Conservation (phyloP, 2,888 invertebrate genomes). For the Hesperia comma region DNA sequence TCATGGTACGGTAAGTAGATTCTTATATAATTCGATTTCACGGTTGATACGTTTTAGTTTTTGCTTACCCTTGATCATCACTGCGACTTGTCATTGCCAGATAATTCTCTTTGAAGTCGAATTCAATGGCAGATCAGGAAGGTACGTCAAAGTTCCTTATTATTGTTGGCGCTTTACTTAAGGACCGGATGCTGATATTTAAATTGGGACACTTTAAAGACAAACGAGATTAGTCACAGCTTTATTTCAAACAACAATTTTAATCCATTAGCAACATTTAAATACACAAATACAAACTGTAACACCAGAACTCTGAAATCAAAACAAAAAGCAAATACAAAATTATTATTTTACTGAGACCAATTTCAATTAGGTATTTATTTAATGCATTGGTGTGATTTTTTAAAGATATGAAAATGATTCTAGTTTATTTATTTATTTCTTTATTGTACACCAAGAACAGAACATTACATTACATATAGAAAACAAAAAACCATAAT, state of each 20-base stretch:
- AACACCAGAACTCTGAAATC: background rate
- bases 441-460: too few relatives aligned
- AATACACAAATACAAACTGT: background rate
- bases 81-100: conserved; percentile 67
- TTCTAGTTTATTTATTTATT: too few relatives aligned
- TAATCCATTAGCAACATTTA: conserved; percentile 23
- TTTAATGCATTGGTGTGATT: too few relatives aligned
- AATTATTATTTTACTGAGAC: too few relatives aligned
- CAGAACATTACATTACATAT: too few relatives aligned
- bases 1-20: conserved; percentile 66
- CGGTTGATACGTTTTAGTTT: conserved; percentile 67
- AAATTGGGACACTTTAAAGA: conserved; percentile 36
- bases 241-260: conserved; percentile 59
- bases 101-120: conserved; percentile 49
- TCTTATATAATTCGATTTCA: conserved; percentile 74
- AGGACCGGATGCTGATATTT: conserved; percentile 11
- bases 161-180: conserved; percentile 43
- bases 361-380: too few relatives aligned
- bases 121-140: conserved; percentile 54
- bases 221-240: conserved; percentile 53
- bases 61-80: conserved; percentile 63
- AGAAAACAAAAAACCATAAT: too few relatives aligned
- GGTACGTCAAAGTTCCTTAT: conserved; percentile 48
- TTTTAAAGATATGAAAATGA: too few relatives aligned
- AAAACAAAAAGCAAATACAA: too few relatives aligned